Base-by-base conservation (phyloP, 2,113 vertebrate genomes). In the Zapornia atra region DNA sequence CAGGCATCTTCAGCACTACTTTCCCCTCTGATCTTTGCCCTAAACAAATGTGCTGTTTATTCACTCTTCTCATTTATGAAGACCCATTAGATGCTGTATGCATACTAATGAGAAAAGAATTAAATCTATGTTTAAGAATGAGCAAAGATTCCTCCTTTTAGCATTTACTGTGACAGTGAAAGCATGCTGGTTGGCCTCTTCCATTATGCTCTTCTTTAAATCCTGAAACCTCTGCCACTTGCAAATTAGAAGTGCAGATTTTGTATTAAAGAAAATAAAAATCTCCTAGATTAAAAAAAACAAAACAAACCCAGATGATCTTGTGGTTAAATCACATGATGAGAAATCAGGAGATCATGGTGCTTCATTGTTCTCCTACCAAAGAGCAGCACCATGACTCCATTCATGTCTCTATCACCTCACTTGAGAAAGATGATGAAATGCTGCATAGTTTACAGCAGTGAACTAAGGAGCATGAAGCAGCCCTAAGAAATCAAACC, bases 11-110 rank as follows among this genome's bases (percentile, higher is more conserved):
- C 90, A 83, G 72, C 36, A 2, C 40, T 18, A 8, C 79, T 54
- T 21, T 63, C 33, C 68, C 59, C 80, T 95, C 42, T 97, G 92
- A 95, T 96, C 96, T 88, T 68, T 96, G 95, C 90, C 93, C 91
- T 68, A 86, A 82, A 77, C 65, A 94, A 89, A 88, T 8, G 51
- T 68, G 80, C 82, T 92, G 94, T 82, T 88, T 90, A 81, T 96
- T 96, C 92, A 85, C 63, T 77, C 72, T 59, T 29, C 84, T 50
- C 38, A 8, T 83, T 92, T 72, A 51, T 93, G 69, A 90, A 79
- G 86, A 34, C 34, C 80, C 31, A 9, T 44, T 63, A 16, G 75
- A 84, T 82, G 82, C 83, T 86, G 54, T 61, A 60, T 61, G 95
- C 96, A 97, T 96, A 66, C 82, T 77, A 61, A 92, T 54, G 42